A percentile compares a stretch with the other conserved stretches of the same genome.
These are phyloP conservation scores for Iphiclides podalirius DNA, from an alignment of 2,888 invertebrate species.

Conservation along the genomic window DNA sequence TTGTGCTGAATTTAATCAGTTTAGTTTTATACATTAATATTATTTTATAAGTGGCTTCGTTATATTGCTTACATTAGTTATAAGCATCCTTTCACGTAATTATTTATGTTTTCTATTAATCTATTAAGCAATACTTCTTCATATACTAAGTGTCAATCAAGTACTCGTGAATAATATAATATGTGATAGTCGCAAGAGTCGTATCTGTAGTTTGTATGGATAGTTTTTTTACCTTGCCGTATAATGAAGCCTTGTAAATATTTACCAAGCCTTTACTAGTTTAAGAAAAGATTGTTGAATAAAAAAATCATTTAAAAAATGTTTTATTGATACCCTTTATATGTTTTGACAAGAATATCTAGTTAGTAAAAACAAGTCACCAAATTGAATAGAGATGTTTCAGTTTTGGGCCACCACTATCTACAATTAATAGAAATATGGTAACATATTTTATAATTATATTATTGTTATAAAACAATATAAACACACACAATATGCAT, in stretches of 20 bases:
- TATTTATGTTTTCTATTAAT: slow-evolving; percentile 13
- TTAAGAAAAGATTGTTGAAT: slow-evolving; percentile 74
- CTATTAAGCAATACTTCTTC: slow-evolving; percentile 10
- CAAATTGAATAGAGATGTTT: too few species aligned
- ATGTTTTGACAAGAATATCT: too few species aligned
- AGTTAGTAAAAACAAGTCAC: too few species aligned
- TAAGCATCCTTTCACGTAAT: slow-evolving; percentile 33
- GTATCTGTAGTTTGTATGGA: slow-evolving; percentile 61
- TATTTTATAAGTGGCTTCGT: slow-evolving; percentile 47
- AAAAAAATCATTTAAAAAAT: slow-evolving; percentile 63
- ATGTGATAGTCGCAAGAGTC: slow-evolving; percentile 65
- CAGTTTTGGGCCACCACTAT: too few species aligned
- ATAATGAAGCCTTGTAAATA: slow-evolving; percentile 78
- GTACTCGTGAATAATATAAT: slow-evolving; percentile 52
- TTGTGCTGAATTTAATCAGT: slow-evolving; percentile 47
- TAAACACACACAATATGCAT: too few species aligned
- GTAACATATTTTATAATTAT: too few species aligned
- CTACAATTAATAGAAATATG: too few species aligned
- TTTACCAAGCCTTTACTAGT: slow-evolving; percentile 75
- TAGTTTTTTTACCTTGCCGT: slow-evolving; percentile 77
- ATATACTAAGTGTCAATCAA: slow-evolving; percentile 49
- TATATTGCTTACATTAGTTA: slow-evolving; percentile 37
- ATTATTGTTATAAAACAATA: too few species aligned
- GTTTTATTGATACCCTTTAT: slow-evolving; percentile 46
- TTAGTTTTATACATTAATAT: slow-evolving; percentile 49